Percentiles rank a stretch among this genome's conserved stretches.
Evolutionary conservation across 2,113 vertebrate species (phyloP).

Genomic region (Calyptomena viridis): DNA sequence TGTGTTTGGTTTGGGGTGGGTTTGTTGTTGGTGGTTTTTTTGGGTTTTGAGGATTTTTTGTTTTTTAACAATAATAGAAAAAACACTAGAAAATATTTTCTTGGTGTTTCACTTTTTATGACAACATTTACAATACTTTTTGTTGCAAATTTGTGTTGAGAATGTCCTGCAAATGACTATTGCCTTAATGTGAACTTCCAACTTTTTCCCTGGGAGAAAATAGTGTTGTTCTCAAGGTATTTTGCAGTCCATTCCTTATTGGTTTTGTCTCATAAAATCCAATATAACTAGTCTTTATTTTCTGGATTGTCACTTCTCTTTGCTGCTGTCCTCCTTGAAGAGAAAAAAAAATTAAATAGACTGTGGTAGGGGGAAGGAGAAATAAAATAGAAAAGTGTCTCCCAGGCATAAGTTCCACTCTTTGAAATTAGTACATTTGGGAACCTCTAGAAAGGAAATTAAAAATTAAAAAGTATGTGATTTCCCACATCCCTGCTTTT

Average conservation of each 20-base stretch:
- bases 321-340: not conserved
- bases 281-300: not conserved
- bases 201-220: not conserved
- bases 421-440: not conserved
- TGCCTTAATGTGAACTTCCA: not conserved
- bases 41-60: too few species aligned
- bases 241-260: not conserved
- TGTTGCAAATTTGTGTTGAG: not conserved
- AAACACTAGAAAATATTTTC: not conserved
- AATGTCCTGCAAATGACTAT: not conserved
- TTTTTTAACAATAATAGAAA: not conserved
- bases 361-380: not conserved
- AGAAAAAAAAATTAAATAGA: not conserved
- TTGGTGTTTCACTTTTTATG: not conserved
- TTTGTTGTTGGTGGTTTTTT: not conserved
- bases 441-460: constrained; percentile 10
- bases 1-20: too few species aligned
- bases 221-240: not conserved
- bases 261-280: not conserved
- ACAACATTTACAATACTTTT: not conserved
- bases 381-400: not conserved
- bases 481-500: constrained; percentile 25
- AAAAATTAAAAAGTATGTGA: not conserved
- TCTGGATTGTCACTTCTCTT: not conserved
- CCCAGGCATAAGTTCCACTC: not conserved